These are phyloP conservation scores for Lophura nycthemera DNA, from an alignment of 2,113 vertebrate genomes.

Conservation along the genomic window DNA sequence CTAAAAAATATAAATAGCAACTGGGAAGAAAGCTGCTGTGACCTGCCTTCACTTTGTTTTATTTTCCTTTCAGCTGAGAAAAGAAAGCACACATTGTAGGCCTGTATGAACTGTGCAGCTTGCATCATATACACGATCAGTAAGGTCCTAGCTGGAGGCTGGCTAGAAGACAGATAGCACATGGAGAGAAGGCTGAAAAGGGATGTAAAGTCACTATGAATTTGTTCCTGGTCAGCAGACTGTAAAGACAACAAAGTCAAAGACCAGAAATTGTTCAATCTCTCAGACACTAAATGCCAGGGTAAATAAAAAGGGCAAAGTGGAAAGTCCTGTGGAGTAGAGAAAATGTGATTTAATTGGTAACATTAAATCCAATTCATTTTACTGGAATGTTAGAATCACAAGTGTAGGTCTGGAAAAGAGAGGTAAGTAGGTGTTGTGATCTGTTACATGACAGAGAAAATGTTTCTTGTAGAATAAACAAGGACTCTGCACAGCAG, in stretches of 20 bases:
- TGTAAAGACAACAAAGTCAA: neutral
- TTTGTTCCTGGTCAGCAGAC: neutral
- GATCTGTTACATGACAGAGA: neutral
- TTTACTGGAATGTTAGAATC: neutral
- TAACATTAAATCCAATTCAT: neutral
- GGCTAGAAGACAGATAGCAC: neutral
- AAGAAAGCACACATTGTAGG: accelerated
- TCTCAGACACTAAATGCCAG: neutral
- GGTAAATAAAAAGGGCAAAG: neutral
- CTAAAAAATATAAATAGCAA: neutral
- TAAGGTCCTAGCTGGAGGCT: neutral
- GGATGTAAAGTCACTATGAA: neutral
- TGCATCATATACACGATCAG: neutral
- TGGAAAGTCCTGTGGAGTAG: neutral
- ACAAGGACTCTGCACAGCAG: neutral
- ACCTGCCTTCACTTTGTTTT: neutral
- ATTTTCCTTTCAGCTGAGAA: neutral
- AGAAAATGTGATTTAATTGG: neutral
- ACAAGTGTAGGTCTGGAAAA: neutral
- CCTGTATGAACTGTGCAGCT: neutral
- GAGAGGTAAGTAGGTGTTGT: neutral
- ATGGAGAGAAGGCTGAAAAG: neutral
- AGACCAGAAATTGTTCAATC: neutral
- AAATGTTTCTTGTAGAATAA: neutral
- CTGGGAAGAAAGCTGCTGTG: neutral